A percentile compares a stretch with the other conserved stretches of the same genome.
phyloP scores from a whole-genome alignment of 2,888 invertebrate genomes.

The Leptarthrus brevirostris region DNA sequence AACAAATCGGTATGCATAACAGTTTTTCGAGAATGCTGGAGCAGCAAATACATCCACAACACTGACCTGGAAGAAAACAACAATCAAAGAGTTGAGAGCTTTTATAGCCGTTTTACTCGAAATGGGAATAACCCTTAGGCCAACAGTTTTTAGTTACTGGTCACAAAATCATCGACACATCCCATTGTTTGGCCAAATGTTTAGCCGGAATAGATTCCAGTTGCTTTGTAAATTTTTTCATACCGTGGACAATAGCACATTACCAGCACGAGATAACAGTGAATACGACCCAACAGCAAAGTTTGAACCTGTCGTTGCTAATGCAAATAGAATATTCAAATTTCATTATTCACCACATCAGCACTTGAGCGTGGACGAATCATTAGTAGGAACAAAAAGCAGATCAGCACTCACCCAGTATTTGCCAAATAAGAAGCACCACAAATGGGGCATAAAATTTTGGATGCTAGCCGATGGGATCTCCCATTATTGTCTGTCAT shows the following conservation, averaged over 20 bases:
- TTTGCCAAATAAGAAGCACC: neutral
- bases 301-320: neutral
- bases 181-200: slow-evolving; percentile 7
- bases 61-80: neutral
- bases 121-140: slow-evolving; percentile 21
- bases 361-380: too few species aligned
- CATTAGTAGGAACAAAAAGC: too few species aligned
- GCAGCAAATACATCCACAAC: too few species aligned
- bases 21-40: too few species aligned
- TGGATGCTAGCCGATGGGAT: neutral
- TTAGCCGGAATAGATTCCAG: slow-evolving; percentile 48
- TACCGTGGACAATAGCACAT: too few species aligned
- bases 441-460: neutral
- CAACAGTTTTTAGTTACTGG: neutral
- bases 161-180: too few species aligned
- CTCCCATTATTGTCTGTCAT: neutral
- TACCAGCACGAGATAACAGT: neutral
- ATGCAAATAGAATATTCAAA: neutral
- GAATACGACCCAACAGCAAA: neutral
- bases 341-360: neutral
- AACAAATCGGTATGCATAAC: too few species aligned
- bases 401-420: too few species aligned
- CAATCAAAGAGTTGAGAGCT: slow-evolving; percentile 21
- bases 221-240: too few species aligned
- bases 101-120: too few species aligned